phyloP scores from a whole-genome alignment of 2,113 vertebrate genomes.

The Myotis brandtii region DNA sequence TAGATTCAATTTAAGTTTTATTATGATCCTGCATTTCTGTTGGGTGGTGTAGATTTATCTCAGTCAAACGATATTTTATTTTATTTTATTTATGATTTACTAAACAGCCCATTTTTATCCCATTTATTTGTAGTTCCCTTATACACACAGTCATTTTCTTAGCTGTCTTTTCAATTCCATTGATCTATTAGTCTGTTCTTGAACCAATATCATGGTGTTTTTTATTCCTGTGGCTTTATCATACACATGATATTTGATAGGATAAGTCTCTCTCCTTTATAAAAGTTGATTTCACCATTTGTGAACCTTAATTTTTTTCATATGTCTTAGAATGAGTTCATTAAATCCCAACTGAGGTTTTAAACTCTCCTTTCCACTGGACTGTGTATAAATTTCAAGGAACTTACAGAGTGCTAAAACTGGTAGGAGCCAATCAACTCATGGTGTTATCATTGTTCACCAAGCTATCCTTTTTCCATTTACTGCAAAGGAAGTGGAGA shows the following conservation, averaged over 20 bases:
- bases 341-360: not conserved
- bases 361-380: not conserved
- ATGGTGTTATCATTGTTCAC: not conserved
- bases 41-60: not conserved
- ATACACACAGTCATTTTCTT: not conserved
- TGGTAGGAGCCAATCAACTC: not conserved
- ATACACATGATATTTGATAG: not conserved
- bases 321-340: not conserved
- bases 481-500: not conserved
- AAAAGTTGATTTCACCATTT: not conserved
- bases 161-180: not conserved
- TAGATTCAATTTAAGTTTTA: conserved; percentile 13
- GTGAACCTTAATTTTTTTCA: not conserved
- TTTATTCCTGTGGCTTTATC: not conserved
- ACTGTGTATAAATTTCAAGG: not conserved
- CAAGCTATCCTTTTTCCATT: not conserved
- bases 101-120: not conserved
- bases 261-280: not conserved
- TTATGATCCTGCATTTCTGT: not conserved
- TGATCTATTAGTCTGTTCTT: not conserved
- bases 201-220: not conserved
- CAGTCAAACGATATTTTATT: not conserved
- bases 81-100: not conserved
- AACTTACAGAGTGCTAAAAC: not conserved
- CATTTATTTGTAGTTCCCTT: not conserved